Conservation (phyloP, 2,113 vertebrate species). For the Raja brachyura region DNA sequence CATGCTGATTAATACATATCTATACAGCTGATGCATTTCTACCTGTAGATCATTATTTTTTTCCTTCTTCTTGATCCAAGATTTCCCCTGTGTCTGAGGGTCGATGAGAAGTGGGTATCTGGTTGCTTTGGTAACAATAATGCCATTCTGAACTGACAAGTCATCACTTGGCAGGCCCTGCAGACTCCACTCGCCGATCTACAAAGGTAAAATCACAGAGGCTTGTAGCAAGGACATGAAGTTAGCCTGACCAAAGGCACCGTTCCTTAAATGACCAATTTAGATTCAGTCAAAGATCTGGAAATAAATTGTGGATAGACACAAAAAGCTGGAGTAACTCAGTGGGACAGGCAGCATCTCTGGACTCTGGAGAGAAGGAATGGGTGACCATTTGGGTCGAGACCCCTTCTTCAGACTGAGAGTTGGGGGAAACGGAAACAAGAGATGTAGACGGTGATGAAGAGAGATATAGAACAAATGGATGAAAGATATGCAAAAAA, state of each 20-base stretch:
- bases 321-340: no score
- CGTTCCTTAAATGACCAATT: not conserved
- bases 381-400: no score
- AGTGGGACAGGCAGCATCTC: no score
- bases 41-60: conserved; percentile 62
- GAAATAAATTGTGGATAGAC: not conserved
- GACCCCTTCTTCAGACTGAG: no score
- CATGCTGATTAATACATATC: not conserved
- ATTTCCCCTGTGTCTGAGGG: conserved; percentile 66
- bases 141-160: conserved; percentile 67
- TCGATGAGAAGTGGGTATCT: conserved; percentile 66
- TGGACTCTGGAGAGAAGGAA: no score
- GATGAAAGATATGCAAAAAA: no score
- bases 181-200: conserved; percentile 66
- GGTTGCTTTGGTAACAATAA: conserved; percentile 65
- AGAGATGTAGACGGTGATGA: no score
- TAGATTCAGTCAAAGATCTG: not conserved
- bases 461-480: no score
- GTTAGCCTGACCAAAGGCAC: not conserved
- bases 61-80: conserved; percentile 66
- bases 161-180: conserved; percentile 64
- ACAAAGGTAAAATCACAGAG: not conserved
- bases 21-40: not conserved
- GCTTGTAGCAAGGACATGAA: not conserved
- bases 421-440: no score